Conservation (phyloP, 2,888 invertebrate genomes). For the Acholoe squamosa region DNA sequence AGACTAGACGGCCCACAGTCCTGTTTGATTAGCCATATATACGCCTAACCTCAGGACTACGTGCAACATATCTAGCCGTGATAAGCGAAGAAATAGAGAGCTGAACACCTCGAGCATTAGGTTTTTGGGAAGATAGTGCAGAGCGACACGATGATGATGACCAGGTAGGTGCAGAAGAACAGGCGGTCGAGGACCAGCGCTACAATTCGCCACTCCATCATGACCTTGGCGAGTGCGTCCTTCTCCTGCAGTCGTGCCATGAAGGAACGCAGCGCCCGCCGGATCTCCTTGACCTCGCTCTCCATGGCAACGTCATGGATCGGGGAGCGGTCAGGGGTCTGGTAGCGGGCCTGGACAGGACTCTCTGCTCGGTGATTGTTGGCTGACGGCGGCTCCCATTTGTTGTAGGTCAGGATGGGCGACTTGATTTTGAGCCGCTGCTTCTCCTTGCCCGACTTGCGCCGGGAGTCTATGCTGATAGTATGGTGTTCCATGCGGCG, state of each 20-base stretch:
- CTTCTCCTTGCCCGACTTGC: slow-evolving; percentile 63
- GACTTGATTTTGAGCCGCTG: slow-evolving; percentile 67
- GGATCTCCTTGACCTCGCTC: slow-evolving; percentile 79
- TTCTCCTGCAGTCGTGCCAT: slow-evolving; percentile 75
- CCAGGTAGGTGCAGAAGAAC: slow-evolving; percentile 81
- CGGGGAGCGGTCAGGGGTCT: slow-evolving; percentile 63
- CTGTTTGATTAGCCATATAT: too few species aligned
- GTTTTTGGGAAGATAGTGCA: slow-evolving; percentile 77
- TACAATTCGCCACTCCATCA: slow-evolving; percentile 81
- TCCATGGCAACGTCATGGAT: slow-evolving; percentile 71
- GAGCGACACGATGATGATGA: slow-evolving; percentile 78
- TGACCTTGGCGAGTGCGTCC: slow-evolving; percentile 76
- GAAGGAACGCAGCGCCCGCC: slow-evolving; percentile 74
- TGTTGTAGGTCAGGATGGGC: slow-evolving; percentile 70
- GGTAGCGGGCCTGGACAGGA: slow-evolving; percentile 62
- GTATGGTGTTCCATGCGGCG: slow-evolving; percentile 53
- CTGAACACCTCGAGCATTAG: neutral
- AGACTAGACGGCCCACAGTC: too few species aligned
- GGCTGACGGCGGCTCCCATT: slow-evolving; percentile 68
- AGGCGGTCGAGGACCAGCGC: slow-evolving; percentile 81
- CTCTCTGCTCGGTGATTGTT: slow-evolving; percentile 59
- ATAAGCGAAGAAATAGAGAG: too few species aligned
- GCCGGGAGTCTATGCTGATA: slow-evolving; percentile 3
- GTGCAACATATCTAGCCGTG: too few species aligned
- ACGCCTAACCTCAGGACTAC: too few species aligned